Base-by-base conservation (phyloP, 2,797 vertebrate species). In the Malurus leucopterus region DNA sequence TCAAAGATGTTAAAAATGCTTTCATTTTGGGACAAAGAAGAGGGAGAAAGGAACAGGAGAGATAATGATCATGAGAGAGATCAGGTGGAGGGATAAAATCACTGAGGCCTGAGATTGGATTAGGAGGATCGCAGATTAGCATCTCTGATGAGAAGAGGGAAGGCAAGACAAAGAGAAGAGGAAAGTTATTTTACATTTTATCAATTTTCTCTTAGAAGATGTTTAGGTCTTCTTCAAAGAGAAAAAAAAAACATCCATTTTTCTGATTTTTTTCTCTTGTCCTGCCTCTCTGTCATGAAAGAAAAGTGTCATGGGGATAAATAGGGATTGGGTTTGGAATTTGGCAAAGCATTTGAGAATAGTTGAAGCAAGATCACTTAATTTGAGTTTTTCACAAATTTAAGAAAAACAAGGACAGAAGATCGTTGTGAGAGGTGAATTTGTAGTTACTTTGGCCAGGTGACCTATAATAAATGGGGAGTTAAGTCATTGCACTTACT, bases 71-170 rank as follows among this genome's bases (percentile, higher is more conserved):
- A 47, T 40, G 26, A 59, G 21, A 76, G 73, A 68, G 54, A 86
- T 61, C 20, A 77, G 13, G 16, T 51, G 19, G 21, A 64, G 74
- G 71, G 47, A 74, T 70, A 47, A 55, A 85, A 68, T 64, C 74
- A 84, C 46, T 46, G 40, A 32, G 38, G 51, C 41, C 41, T 81
- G 63, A 75, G 50, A 92, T 61, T 86, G 74, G 87, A 90, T 92
- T 86, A 84, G 13, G 1, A 61, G 34, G 43, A 41, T 53, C 41
- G 6, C 29, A 70, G 29, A 73, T 71, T 55, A 74, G 2, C 40
- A 74, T 84, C 41, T 86, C 50, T 41, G 27, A 44, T 20, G 54
- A 74, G 30, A 26, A 22, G 23, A 62, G 4, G 15, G 24, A 90
- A 75, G 6, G 21, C 8, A 79, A 71, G 7, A 70, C 54, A 68